Percentiles rank a stretch among this genome's conserved stretches.
These are phyloP conservation scores for Brachystomella parvula DNA, from an alignment of 1,140 invertebrate species.

Conservation along the genomic window DNA sequence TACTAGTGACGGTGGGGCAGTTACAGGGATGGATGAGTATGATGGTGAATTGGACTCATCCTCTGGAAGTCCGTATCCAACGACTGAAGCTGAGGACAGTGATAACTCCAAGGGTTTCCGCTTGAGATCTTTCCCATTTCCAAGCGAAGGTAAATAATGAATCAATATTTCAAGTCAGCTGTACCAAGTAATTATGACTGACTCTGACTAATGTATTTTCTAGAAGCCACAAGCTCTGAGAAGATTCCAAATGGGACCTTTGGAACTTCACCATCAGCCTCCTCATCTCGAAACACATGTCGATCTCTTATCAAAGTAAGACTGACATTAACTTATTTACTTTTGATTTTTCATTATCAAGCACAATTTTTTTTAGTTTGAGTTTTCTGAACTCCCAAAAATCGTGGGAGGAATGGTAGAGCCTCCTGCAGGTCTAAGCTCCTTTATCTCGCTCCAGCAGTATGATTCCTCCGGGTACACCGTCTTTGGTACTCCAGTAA, in stretches of 20 bases:
- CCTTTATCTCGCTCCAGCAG: constrained; percentile 23
- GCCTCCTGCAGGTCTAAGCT: constrained; percentile 25
- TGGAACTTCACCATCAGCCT: constrained; percentile 35
- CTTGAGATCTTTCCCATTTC: background rate
- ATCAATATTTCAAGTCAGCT: background rate
- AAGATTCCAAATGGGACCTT: background rate
- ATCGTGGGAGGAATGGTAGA: constrained; percentile 26
- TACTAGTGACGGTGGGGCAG: background rate
- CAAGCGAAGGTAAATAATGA: background rate
- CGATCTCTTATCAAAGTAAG: constrained; percentile 35
- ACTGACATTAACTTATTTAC: background rate
- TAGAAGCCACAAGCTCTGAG: too few species aligned
- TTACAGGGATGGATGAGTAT: constrained; percentile 14
- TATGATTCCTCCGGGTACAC: constrained; percentile 6
- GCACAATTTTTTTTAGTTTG: constrained; percentile 25
- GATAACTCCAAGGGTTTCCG: background rate
- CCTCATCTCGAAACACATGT: constrained; percentile 31
- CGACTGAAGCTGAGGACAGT: background rate
- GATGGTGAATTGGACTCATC: background rate
- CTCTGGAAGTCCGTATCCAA: background rate
- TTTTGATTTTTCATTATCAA: background rate
- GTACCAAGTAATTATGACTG: background rate
- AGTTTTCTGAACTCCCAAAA: constrained; percentile 31
- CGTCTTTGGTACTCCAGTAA: background rate
- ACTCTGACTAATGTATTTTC: too few species aligned